A percentile compares a stretch with the other conserved stretches of the same genome.
Evolutionary conservation across 2,888 invertebrate genomes (phyloP).

Genomic region (Harpagoxenus sublaevis): DNA sequence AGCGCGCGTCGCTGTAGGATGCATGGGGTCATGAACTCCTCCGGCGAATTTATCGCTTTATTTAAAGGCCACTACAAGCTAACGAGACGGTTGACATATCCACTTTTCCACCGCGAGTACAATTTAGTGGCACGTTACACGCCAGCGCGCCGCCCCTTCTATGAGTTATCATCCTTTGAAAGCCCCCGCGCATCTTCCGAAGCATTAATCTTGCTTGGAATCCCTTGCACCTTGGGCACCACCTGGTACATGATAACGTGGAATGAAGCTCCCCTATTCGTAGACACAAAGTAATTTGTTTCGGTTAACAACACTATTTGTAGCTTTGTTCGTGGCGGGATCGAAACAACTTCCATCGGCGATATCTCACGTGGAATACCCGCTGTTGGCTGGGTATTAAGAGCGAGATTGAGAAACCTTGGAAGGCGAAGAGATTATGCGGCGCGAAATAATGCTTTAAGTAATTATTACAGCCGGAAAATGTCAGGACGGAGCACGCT

Average conservation of each 20-base stretch:
- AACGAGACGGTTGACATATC: constrained; percentile 72
- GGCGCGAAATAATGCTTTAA: constrained; percentile 34
- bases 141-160: constrained; percentile 61
- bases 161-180: constrained; percentile 74
- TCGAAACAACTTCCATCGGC: constrained; percentile 44
- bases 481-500: constrained; percentile 51
- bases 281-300: constrained; percentile 63
- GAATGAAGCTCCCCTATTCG: constrained; percentile 68
- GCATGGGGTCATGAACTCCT: constrained; percentile 29
- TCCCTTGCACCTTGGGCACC: constrained; percentile 65
- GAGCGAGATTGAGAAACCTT: constrained; percentile 33
- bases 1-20: constrained; percentile 7
- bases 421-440: constrained; percentile 34
- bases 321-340: constrained; percentile 46
- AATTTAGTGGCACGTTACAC: constrained; percentile 74
- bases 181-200: constrained; percentile 71
- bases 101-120: constrained; percentile 70
- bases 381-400: constrained; percentile 37
- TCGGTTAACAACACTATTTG: constrained; percentile 58
- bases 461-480: constrained; percentile 48
- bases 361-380: constrained; percentile 43
- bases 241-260: constrained; percentile 63
- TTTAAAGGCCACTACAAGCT: constrained; percentile 72
- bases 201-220: constrained; percentile 74
- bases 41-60: constrained; percentile 74